Evolutionary conservation across 2,797 vertebrate genomes (phyloP), one percentile per base, ranked within the genome.

Genomic region (Sebastes vulpes): DNA sequence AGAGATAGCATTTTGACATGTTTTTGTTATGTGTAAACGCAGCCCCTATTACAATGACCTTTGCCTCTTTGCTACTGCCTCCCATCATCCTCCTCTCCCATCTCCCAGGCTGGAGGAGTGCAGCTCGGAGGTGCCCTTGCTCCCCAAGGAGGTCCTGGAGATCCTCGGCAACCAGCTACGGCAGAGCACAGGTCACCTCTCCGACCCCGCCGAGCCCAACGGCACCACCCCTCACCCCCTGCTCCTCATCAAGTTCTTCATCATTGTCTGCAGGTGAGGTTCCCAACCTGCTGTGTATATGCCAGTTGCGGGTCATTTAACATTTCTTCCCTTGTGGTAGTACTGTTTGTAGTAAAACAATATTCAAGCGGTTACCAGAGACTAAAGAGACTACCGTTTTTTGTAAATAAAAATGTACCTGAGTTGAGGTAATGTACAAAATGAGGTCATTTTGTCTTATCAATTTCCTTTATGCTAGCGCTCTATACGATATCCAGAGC

Each of bases 231-330:
- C 97, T 7, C 95, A 95, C 46, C 98, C 97, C 2, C 95, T 97
- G 1, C 96, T 98, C 66, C 96, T 98, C 77, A 95, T 98, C 68
- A 97, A 98, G 92, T 98, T 98, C 93, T 98, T 98, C 93, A 98
- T 99, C 93, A 97, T 97, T 79, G 96, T 98, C 88, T 98, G 97
- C 98, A 97, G 98, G 98, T 98, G 83, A 93, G 84, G 61, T 12
- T 16, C 32, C 18, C 38, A n/a, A 48, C 31, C 48, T 23, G 9
- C 31, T 46, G 61, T 61, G 31, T 29, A 9, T 21, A 18, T 4
- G 1, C 1, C 20, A 58, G 29, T 21, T 5, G 3, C 42, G 23
- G 26, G 28, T 7, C 9, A 18, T 54, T 26, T 26, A 53, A 38
- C 0, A 59, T 64, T 52, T 59, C 35, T 61, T 32, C 4, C 23